Percentiles rank a stretch among this genome's conserved stretches.
Evolutionary conservation across 64 coral and sea anemone species (phyloP).

Genomic region (Stylophora pistillata): DNA sequence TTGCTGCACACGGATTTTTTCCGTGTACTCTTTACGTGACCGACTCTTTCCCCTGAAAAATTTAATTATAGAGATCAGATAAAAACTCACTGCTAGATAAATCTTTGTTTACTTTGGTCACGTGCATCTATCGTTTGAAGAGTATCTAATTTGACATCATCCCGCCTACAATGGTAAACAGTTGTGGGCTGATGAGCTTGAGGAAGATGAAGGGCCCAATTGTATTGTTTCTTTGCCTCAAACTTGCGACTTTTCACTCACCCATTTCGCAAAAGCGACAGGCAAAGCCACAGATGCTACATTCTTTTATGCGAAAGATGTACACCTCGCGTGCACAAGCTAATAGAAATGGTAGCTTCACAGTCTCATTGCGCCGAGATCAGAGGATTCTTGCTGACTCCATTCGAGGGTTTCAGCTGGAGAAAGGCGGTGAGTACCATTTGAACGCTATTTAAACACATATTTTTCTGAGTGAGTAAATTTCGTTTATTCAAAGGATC

Average conservation of each 20-base stretch:
- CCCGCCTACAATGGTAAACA: background rate
- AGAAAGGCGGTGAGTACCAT: background rate
- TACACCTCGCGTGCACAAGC: background rate
- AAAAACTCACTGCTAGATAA: background rate
- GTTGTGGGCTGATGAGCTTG: background rate
- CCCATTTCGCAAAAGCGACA: background rate
- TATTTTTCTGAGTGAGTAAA: too few species aligned
- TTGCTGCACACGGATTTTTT: too few species aligned
- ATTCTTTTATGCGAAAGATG: background rate
- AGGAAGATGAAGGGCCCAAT: background rate
- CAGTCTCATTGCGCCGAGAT: background rate
- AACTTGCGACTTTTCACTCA: background rate
- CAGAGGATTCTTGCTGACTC: background rate
- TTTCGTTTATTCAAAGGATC: too few species aligned
- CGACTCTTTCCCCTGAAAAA: too few species aligned
- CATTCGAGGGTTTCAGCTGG: background rate
- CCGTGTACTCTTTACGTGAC: too few species aligned
- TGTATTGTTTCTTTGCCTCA: background rate
- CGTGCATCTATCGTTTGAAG: background rate
- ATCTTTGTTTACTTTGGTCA: background rate
- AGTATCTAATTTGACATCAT: background rate
- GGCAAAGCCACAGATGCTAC: background rate
- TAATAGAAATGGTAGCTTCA: slow-evolving; percentile 5
- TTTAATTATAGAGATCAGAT: background rate
- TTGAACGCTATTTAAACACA: too few species aligned